Evolutionary conservation across 2,888 invertebrate genomes (phyloP), one percentile per base, ranked within the genome.

Genomic region (Zaprionus lineosus): DNA sequence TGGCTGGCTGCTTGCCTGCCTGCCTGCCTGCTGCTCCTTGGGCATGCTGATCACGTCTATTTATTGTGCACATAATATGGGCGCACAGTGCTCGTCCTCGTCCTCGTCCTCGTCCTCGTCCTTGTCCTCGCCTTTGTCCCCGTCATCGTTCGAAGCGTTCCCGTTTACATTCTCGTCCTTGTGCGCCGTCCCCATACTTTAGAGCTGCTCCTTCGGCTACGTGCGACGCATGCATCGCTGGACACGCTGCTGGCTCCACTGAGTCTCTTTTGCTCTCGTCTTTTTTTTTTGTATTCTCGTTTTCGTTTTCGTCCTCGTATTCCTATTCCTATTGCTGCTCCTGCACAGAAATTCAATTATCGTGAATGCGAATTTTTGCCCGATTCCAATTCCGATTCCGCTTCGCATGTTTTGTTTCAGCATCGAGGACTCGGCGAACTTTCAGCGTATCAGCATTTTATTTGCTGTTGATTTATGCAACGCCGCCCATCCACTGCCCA

Each of bases 41-140:
- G 67, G 76, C 81, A 89, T 88, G 86, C 88, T 87, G 86, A 87
- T 86, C 88, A 88, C 89, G 88, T 88, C 79, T 84, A 88, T 88
- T 89, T 87, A 87, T 89, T 88, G 88, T 88, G 88, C 81, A 84
- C 74, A 88, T 88, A 88, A 88, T 88, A 87, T 88, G 88, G 88
- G 86, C 86, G 86, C 86, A 81, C 65, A 52, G 47, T 40, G 48
- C 40, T 44, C 37, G 24, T 21, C 26, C 40, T 55, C 21, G 50
- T 57, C 60, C 57, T 43, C 56, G 34, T 47, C 24, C 41, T 19
- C 29, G 24, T 24, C 24, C 24, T 7, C 34, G 39, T 15, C 28
- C 31, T n/a, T n/a, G n/a, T n/a, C n/a, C n/a, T n/a, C n/a, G n/a
- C n/a, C n/a, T n/a, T n/a, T n/a, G n/a, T n/a, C 24, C 37, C 18